Evolutionary conservation across 2,797 vertebrate genomes (phyloP), one percentile per base, ranked within the genome.

Genomic region (Periparus ater): DNA sequence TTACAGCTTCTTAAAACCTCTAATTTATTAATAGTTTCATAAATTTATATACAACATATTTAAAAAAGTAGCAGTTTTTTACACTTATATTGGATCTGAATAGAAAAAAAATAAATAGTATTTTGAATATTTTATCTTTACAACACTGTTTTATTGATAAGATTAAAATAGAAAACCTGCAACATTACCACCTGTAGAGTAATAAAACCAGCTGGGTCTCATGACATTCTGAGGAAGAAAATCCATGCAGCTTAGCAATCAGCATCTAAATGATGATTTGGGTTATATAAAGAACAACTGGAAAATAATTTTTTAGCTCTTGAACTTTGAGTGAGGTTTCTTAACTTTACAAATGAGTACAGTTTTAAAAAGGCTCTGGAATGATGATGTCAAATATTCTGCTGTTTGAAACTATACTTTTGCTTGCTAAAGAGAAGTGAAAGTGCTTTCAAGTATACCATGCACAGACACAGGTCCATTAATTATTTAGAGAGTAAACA

Each of bases 401-500:
- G 19, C 10, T 82, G 29, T 58, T 95, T 89, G 48, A 94, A 93
- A 63, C 60, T 57, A 34, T 57, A 29, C 7, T 88, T 88, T 91
- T 74, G 18, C 17, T 25, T 87, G 9, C 7, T 73, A 86, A 84
- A 88, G 36, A 82, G 55, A 89, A 89, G 61, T 26, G 60, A 55
- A 91, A 73, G 20, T 74, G 26, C 12, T 40, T 85, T 95, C 77
- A 83, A 29, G 17, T 77, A 18, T 51, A 40, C 40, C 9, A 26
- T 54, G 21, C 13, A 79, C 47, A 82, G 54, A 84, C 48, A 61
- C 5, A 63, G 21, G 25, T 17, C 75, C 42, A 76, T 92, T 25
- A 88, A 85, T 74, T 83, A 92, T 95, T 85, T 65, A 93, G 26
- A 63, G 11, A 79, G 23, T 17, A 89, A 95, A 67, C 32, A 93